Conservation (phyloP, 1,140 invertebrate genomes). For the Ostrea denselamellosa region DNA sequence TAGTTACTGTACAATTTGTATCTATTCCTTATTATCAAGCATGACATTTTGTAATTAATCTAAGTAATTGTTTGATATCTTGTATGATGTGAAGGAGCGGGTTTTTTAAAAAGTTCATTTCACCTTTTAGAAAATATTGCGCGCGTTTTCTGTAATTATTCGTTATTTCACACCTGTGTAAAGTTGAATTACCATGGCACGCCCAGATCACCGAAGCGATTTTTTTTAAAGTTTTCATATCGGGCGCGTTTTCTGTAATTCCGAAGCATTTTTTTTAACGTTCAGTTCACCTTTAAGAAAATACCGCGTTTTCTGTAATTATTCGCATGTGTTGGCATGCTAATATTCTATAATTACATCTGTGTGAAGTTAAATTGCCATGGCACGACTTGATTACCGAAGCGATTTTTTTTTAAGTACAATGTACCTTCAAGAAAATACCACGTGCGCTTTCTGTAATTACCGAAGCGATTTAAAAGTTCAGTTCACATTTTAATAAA, state of each 20-base stretch:
- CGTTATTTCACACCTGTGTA: slow-evolving; percentile 29
- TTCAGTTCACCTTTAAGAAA: too few species aligned
- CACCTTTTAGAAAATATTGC: too few species aligned
- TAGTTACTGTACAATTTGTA: slow-evolving; percentile 38
- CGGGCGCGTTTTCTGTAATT: too few species aligned
- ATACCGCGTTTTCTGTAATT: slow-evolving; percentile 23
- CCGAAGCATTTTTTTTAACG: too few species aligned
- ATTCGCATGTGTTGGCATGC: too few species aligned
- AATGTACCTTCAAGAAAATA: slow-evolving; percentile 37
- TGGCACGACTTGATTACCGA: slow-evolving; percentile 37
- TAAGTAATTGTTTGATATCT: slow-evolving; percentile 14
- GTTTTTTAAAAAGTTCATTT: too few species aligned
- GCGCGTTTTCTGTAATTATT: slow-evolving; percentile 35
- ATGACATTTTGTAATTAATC: slow-evolving; percentile 39
- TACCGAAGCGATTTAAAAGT: slow-evolving; percentile 25
- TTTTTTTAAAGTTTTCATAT: neutral
- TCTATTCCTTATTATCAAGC: slow-evolving; percentile 19
- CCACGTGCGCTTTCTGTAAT: slow-evolving; percentile 40
- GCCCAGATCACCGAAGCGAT: slow-evolving; percentile 23
- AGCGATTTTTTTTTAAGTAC: slow-evolving; percentile 38
- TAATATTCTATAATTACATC: slow-evolving; percentile 39
- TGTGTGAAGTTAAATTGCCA: slow-evolving; percentile 39
- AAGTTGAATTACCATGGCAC: slow-evolving; percentile 30
- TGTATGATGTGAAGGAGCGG: slow-evolving; percentile 6
- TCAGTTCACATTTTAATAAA: too few species aligned